Percentiles rank a stretch among this genome's conserved stretches.
Evolutionary conservation across 1,140 invertebrate genomes (phyloP).

Genomic region (Heterodera schachtii): DNA sequence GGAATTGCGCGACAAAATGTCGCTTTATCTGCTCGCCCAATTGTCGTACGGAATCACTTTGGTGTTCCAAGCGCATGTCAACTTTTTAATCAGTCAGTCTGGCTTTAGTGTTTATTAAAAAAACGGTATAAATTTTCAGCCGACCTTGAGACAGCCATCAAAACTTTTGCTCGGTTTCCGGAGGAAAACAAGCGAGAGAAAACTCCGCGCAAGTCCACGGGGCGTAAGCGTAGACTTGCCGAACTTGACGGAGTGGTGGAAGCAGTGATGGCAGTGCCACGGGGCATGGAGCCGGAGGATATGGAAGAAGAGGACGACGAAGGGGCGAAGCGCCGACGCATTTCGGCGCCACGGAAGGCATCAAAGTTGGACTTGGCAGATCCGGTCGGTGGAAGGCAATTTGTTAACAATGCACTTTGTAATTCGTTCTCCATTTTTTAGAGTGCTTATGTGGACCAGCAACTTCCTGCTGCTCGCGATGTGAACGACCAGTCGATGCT

Average conservation of each 20-base stretch:
- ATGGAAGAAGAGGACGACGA: constrained; percentile 9
- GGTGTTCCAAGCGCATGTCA: constrained; percentile 19
- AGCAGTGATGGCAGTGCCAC: background rate
- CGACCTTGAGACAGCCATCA: constrained; percentile 4
- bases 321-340: constrained; percentile 3
- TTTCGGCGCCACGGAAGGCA: background rate
- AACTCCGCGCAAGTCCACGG: background rate
- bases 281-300: constrained; percentile 20
- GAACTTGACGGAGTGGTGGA: background rate
- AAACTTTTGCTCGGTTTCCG: background rate
- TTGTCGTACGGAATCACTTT: constrained; percentile 31
- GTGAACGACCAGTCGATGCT: background rate
- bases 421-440: background rate
- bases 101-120: background rate
- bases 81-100: constrained; percentile 16
- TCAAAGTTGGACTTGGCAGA: constrained; percentile 13
- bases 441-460: constrained; percentile 25
- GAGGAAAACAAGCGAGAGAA: background rate
- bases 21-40: constrained; percentile 32
- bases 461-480: background rate
- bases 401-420: no score
- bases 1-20: constrained; percentile 36
- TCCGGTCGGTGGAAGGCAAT: background rate
- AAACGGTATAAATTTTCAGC: background rate
- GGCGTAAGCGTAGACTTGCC: constrained; percentile 5